Percentiles rank a stretch among this genome's conserved stretches.
These are phyloP conservation scores for Meteorus cinctellus DNA, from an alignment of 2,888 invertebrate species.

Conservation along the genomic window DNA sequence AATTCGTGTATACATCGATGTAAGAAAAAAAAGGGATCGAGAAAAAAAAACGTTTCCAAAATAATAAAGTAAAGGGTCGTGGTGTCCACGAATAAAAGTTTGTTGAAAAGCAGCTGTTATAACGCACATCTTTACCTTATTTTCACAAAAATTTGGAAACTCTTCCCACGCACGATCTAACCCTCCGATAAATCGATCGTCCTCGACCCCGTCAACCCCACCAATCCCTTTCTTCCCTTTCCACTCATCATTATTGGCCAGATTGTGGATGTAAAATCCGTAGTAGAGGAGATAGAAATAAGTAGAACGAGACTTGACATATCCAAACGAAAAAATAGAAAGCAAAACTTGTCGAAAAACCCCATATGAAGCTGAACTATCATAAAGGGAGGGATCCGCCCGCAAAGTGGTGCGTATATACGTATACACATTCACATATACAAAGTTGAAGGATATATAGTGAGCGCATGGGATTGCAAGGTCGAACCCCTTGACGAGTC, in stretches of 20 bases:
- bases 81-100: slow-evolving; percentile 1
- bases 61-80: background rate
- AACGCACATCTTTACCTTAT: slow-evolving; percentile 30
- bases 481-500: slow-evolving; percentile 19
- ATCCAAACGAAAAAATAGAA: background rate
- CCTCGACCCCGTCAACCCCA: background rate
- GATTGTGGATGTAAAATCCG: slow-evolving; percentile 8
- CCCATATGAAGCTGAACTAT: background rate
- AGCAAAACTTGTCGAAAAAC: background rate
- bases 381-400: background rate
- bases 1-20: background rate
- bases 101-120: slow-evolving; percentile 22
- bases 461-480: slow-evolving; percentile 1
- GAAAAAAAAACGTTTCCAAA: background rate
- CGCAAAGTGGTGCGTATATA: slow-evolving; percentile 4
- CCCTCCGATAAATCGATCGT: slow-evolving; percentile 35
- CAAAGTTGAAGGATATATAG: background rate
- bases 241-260: slow-evolving; percentile 15
- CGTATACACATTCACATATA: background rate
- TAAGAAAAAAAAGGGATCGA: background rate
- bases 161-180: slow-evolving; percentile 40
- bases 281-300: background rate
- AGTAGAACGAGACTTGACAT: background rate
- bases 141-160: slow-evolving; percentile 32
- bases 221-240: background rate